Evolutionary conservation across 2,797 vertebrate species (phyloP).

Genomic region (Schizopygopsis pylzovi): DNA sequence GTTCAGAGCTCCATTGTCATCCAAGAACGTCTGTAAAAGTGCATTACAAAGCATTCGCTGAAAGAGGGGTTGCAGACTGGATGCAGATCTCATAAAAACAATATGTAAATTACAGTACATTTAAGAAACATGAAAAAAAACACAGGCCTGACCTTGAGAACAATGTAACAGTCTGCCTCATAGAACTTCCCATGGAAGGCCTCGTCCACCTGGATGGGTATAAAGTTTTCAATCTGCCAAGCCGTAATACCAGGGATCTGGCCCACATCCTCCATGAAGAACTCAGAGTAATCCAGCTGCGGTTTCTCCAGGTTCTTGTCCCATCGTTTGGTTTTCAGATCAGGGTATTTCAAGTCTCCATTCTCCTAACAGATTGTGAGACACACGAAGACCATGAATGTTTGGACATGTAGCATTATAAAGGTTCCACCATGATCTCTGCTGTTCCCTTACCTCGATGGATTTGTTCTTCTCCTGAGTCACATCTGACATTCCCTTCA

Average conservation of each 20-base stretch:
- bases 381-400: background rate
- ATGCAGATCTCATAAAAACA: background rate
- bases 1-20: slow-evolving; percentile 88
- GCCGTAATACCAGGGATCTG: slow-evolving; percentile 88
- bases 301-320: slow-evolving; percentile 96
- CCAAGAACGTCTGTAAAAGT: slow-evolving; percentile 84
- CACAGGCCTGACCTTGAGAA: slow-evolving; percentile 85
- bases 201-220: slow-evolving; percentile 89
- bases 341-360: slow-evolving; percentile 79
- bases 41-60: too few relatives aligned
- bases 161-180: slow-evolving; percentile 95
- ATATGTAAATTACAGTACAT: background rate
- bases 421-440: background rate
- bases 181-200: slow-evolving; percentile 95
- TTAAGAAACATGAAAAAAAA: background rate
- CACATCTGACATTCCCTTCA: slow-evolving; percentile 97
- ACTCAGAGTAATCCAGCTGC: slow-evolving; percentile 93
- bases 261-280: slow-evolving; percentile 91
- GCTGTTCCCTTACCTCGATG: slow-evolving; percentile 79
- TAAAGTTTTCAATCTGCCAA: slow-evolving; percentile 98
- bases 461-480: slow-evolving; percentile 95
- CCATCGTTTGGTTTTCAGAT: slow-evolving; percentile 89
- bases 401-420: background rate
- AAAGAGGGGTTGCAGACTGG: background rate
- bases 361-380: slow-evolving; percentile 79